phyloP scores from a whole-genome alignment of 2,797 vertebrate genomes.

The Mormyrops boulengeri region DNA sequence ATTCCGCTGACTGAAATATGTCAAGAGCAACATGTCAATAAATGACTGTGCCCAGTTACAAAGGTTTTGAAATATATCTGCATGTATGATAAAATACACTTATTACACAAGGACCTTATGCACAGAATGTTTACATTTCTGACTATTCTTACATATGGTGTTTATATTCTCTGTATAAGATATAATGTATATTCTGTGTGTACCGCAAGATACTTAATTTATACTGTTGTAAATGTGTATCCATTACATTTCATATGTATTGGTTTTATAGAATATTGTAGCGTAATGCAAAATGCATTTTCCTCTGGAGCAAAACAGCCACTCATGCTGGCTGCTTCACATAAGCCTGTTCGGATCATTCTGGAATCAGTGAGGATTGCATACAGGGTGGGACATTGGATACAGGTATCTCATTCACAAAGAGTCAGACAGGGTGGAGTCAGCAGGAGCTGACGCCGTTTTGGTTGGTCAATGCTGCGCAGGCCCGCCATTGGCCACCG shows the following conservation, averaged over 20 bases:
- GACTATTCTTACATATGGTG: not conserved
- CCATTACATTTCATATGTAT: conserved; percentile 19
- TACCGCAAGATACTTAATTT: not conserved
- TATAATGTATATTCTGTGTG: not conserved
- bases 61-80: not conserved
- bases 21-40: not conserved
- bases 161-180: not conserved
- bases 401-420: conserved; percentile 51
- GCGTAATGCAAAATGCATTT: conserved; percentile 3
- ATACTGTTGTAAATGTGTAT: not conserved
- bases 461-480: not conserved
- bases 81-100: not conserved
- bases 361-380: conserved; percentile 26
- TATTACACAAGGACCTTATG: not conserved
- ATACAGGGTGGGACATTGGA: conserved; percentile 37
- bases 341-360: not conserved
- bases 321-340: conserved; percentile 22
- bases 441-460: not conserved
- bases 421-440: conserved; percentile 37
- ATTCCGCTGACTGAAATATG: not conserved
- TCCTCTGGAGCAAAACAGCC: conserved; percentile 34
- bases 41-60: not conserved
- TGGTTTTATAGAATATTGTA: not conserved
- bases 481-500: not conserved
- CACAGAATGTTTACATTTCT: not conserved